phyloP scores from a whole-genome alignment of 2,888 invertebrate genomes.

The Eulithis prunata region DNA sequence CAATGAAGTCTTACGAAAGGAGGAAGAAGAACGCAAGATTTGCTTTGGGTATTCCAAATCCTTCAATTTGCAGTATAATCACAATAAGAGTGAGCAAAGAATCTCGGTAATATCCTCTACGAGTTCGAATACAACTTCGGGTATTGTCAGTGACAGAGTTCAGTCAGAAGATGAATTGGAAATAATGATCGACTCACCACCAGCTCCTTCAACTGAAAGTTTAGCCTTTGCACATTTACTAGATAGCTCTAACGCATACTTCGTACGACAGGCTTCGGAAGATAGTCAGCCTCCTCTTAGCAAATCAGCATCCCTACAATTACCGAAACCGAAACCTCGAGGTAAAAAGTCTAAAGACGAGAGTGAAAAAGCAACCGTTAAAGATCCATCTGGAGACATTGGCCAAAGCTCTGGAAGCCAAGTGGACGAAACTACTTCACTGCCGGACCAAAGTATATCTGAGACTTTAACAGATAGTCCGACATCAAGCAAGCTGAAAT shows the following conservation, averaged over 20 bases:
- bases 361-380: conserved; percentile 53
- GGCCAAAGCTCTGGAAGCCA: conserved; percentile 54
- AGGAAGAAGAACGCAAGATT: conserved; percentile 90
- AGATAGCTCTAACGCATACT: conserved; percentile 84
- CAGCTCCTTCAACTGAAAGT: conserved; percentile 94
- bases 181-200: conserved; percentile 92
- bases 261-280: conserved; percentile 64
- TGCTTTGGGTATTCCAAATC: conserved; percentile 90
- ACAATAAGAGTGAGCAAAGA: conserved; percentile 90
- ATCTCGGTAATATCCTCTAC: conserved; percentile 96
- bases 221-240: conserved; percentile 91
- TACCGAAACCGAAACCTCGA: conserved; percentile 65
- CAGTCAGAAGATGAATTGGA: conserved; percentile 97
- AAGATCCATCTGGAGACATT: conserved; percentile 56
- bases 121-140: conserved; percentile 98
- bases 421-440: conserved; percentile 66
- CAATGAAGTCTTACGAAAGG: conserved; percentile 91
- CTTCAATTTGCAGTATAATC: conserved; percentile 85
- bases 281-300: conserved; percentile 61
- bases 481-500: conserved; percentile 84
- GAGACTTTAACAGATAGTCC: conserved; percentile 84
- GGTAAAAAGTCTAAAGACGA: conserved; percentile 66
- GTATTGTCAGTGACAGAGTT: conserved; percentile 97
- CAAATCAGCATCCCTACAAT: conserved; percentile 71
- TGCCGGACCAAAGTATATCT: conserved; percentile 71